Conservation (phyloP, 2,113 vertebrate species). For the Chauna torquata region DNA sequence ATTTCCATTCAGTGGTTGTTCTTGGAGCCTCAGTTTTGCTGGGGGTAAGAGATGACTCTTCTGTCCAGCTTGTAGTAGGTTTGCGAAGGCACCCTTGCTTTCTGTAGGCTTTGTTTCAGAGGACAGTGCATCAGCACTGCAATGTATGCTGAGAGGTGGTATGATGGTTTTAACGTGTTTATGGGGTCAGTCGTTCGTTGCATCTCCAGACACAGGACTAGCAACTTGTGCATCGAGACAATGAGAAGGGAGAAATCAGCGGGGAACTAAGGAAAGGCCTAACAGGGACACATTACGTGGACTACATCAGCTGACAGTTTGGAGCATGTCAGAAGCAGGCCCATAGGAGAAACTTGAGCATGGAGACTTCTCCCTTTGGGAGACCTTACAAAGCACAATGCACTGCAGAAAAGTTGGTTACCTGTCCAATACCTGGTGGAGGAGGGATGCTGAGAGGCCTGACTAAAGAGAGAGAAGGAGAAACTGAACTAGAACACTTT, state of each 20-base stretch:
- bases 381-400: not conserved
- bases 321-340: not conserved
- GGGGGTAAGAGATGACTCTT: not conserved
- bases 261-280: not conserved
- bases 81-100: not conserved
- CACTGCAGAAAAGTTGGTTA: not conserved
- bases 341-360: not conserved
- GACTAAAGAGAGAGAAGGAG: not conserved
- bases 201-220: not conserved
- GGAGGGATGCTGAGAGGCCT: not conserved
- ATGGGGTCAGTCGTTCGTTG: not conserved
- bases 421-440: not conserved
- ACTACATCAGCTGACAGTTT: not conserved
- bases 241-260: not conserved
- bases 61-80: not conserved
- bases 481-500: not conserved
- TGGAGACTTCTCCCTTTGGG: not conserved
- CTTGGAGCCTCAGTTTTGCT: not conserved
- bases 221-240: not conserved
- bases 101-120: not conserved
- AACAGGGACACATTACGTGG: not conserved
- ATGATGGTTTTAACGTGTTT: not conserved
- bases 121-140: not conserved
- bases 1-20: not conserved
- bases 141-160: not conserved